Base-by-base conservation (phyloP, 64 coral and sea anemone genomes). In the Cladopsammia gracilis region DNA sequence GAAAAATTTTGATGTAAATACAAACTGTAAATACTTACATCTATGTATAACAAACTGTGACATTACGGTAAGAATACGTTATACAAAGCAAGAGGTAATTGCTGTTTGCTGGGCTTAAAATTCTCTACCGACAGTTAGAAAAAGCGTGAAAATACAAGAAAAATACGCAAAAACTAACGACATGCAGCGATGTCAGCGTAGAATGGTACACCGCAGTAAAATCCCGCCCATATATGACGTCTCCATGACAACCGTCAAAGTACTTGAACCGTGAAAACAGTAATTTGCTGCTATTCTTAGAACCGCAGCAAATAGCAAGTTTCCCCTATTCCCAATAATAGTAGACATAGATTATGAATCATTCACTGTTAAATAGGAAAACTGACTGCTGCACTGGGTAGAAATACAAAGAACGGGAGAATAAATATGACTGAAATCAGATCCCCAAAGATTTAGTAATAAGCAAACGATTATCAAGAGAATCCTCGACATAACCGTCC, bases 401-500 rank as follows among this genome's bases (percentile, higher is more conserved):
- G 18, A 47, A 79, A n/a, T 25, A 79, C n/a, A 69, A 26, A 69
- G n/a, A 25, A 69, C 65, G 65, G 65, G 65, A 69, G 23, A 7
- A 20, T 9, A 69, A 22, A 69, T 22, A 25, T 26, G 23, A 22
- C 18, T 69, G 7, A 69, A 26, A 44, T 62, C 53, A 82, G 22
- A 82, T 58, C 14, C n/a, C 78, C 24, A 82, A 43, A 18, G 78
- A 82, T 82, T 56, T 62, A 23, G 78, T 7, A 82, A 82, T 57
- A 62, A 82, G 78, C 25, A 82, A 43, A 3, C 78, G 78, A 82
- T 82, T 82, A 42, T 82, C 78, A 10, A 82, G 16, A 24, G 78
- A 82, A 53, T 82, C 57, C 13, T 82, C 78, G 8, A 82, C 49
- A 82, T 82, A 77, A 14, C 78, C 78, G 8, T 82, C 78, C 53